Evolutionary conservation across 2,113 vertebrate species (phyloP).

Genomic region (Cariama cristata): DNA sequence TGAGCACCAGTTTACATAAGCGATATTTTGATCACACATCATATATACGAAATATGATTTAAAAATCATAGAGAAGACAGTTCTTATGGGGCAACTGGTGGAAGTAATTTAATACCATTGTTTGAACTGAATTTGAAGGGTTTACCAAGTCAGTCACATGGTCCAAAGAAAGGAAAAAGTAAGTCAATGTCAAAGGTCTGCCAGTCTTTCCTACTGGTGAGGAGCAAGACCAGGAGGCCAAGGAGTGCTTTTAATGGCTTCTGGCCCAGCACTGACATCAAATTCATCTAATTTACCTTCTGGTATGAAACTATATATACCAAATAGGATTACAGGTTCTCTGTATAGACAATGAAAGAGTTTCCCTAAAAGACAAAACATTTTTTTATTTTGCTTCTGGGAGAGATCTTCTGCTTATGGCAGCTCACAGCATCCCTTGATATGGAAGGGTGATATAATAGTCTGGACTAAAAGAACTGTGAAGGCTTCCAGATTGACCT

Average conservation of each 20-base stretch:
- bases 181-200: neutral
- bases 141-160: neutral
- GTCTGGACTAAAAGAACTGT: neutral
- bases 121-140: neutral
- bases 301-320: neutral
- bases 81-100: neutral
- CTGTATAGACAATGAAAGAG: neutral
- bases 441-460: neutral
- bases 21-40: neutral
- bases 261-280: neutral
- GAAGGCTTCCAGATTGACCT: neutral
- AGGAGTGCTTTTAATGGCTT: neutral
- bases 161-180: neutral
- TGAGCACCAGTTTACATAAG: neutral
- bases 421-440: accelerated
- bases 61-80: neutral
- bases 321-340: accelerated
- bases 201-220: neutral
- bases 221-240: neutral
- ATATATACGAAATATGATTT: neutral
- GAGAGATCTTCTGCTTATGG: accelerated
- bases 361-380: accelerated
- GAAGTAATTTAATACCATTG: neutral
- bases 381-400: neutral
- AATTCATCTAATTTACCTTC: neutral